A percentile compares a stretch with the other conserved stretches of the same genome.
phyloP scores from a whole-genome alignment of 2,888 invertebrate species.

The Protophormia terraenovae region DNA sequence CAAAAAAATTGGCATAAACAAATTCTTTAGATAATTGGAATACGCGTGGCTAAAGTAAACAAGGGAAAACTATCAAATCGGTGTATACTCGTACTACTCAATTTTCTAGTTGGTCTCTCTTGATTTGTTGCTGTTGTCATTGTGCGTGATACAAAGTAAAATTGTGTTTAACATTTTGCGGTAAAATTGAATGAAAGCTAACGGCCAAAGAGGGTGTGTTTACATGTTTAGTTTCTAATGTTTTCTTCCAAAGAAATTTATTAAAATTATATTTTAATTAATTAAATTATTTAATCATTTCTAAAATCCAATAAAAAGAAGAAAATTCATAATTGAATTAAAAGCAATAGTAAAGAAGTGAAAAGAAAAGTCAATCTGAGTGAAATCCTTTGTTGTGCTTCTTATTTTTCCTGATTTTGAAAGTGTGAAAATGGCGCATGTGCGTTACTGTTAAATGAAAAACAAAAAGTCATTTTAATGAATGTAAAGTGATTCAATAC shows the following conservation, averaged over 20 bases:
- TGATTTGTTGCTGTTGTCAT: not conserved
- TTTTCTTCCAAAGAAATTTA: not conserved
- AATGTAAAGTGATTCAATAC: slow-evolving; percentile 31
- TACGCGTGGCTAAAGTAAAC: slow-evolving; percentile 19
- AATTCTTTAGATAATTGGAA: slow-evolving; percentile 17
- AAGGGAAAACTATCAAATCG: not conserved
- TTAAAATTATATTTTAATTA: not conserved
- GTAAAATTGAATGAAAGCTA: slow-evolving; percentile 18
- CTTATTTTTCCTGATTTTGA: slow-evolving; percentile 6
- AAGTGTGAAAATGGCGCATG: slow-evolving; percentile 53
- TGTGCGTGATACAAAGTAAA: slow-evolving; percentile 25
- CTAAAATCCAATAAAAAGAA: not conserved
- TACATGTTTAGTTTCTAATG: not conserved
- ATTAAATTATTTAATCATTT: not conserved
- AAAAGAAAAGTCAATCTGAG: slow-evolving; percentile 23
- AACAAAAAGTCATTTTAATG: slow-evolving; percentile 24
- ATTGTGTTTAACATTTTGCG: slow-evolving; percentile 20
- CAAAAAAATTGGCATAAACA: slow-evolving; percentile 42
- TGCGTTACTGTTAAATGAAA: slow-evolving; percentile 46
- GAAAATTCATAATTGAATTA: slow-evolving; percentile 9
- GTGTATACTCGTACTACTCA: not conserved
- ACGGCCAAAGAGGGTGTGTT: slow-evolving; percentile 56
- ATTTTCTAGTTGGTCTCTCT: slow-evolving; percentile 33
- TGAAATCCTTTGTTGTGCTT: slow-evolving; percentile 58
- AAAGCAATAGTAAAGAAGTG: not conserved